Base-by-base conservation (phyloP, 2,113 vertebrate species). In the Varanus komodoensis region DNA sequence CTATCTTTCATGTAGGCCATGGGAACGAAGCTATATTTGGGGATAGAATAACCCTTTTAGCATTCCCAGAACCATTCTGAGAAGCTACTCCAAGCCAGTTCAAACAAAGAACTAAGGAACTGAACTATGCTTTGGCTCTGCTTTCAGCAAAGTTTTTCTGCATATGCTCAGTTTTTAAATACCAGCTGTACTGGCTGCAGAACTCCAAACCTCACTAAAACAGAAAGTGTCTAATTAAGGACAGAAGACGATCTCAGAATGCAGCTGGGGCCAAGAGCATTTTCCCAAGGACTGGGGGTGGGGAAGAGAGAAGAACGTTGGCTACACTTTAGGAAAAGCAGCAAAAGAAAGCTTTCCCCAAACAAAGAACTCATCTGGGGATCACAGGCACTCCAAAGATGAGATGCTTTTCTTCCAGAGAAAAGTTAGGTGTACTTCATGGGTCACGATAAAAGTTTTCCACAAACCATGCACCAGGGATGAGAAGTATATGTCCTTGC, bases 21-120 rank as follows among this genome's bases (percentile, higher is more conserved):
- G 73, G 82, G 73, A 78, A 50, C 54, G 86, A 93, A 87, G 83
- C 91, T 88, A 88, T 89, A 25, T n/a, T 82, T 82, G 15, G n/a
- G 12, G 50, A 87, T 68, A 57, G 25, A 91, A 8, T 48, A 27
- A 68, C 4, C 17, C 32, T 52, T 6, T 52, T 0, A 0, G 67
- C 75, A 90, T 94, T 93, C 89, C 92, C 48, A 90, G 74, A 92
- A 94, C 92, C 5, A 34, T 73, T 90, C 88, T 67, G 82, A 78
- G 82, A 83, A 87, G 91, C 82, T 77, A 77, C 87, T 77, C 85
- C 69, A 85, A 95, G 68, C 19, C 57, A 64, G 86, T 91, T 81
- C 93, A 89, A 91, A 75, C 1, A 71, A 90, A 79, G 44, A 64
- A 29, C 9, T 0, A 0, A 86, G 85, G 69, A 85, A 91, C 29